Conservation (phyloP, 23 tunicate genomes). For the Clavelina lepadiformis region DNA sequence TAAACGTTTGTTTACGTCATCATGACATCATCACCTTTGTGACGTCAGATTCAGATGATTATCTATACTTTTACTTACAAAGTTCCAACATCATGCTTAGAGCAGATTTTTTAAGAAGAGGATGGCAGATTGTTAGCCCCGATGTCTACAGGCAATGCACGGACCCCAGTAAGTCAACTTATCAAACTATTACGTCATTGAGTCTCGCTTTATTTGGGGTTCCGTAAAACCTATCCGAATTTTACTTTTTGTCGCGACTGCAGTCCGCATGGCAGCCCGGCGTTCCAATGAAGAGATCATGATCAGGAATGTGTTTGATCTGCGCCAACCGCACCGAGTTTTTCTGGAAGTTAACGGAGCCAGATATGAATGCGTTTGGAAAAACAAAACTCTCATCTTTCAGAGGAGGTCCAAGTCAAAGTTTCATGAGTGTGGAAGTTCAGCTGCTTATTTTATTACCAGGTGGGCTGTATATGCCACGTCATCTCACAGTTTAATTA, state of each 20-base stretch:
- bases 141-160: conserved; percentile 18
- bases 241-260: background rate
- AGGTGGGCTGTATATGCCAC: background rate
- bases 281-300: conserved; percentile 3
- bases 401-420: background rate
- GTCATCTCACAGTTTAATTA: background rate
- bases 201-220: too few relatives aligned
- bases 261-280: conserved; percentile 11
- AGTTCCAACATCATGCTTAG: conserved; percentile 23
- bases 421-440: background rate
- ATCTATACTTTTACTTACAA: conserved; percentile 43
- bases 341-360: conserved; percentile 10
- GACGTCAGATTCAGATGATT: conserved; percentile 23
- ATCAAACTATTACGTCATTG: too few relatives aligned
- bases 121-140: conserved; percentile 28
- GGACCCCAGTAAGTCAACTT: conserved; percentile 11
- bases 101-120: background rate
- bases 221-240: background rate
- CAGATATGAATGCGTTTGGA: conserved; percentile 29
- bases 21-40: conserved; percentile 63
- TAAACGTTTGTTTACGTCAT: conserved; percentile 32
- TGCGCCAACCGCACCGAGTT: conserved; percentile 11
- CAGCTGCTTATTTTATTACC: conserved; percentile 11
- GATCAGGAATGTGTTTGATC: conserved; percentile 21
- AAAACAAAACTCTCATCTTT: background rate